Base-by-base conservation (phyloP, 2,797 vertebrate genomes). In the Crocidura indochinensis region DNA sequence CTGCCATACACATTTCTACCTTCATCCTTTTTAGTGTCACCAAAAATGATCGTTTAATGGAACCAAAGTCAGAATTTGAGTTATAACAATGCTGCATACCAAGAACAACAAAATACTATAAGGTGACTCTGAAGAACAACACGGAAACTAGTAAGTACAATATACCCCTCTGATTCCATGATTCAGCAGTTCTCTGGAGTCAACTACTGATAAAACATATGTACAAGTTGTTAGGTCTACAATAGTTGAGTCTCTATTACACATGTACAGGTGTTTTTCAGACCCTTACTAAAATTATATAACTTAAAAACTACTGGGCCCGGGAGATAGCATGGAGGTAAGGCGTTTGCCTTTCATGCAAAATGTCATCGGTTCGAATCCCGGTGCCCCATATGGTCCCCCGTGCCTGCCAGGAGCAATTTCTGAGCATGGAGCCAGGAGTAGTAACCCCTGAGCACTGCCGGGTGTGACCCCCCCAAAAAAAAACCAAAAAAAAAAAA, bases 11-110 rank as follows among this genome's bases (percentile, higher is more conserved):
- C 6, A 15, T 51, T 65, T 79, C 67, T 65, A 20, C 27, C 24
- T 79, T 93, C 53, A 31, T 76, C 65, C 38, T 83, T 86, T 10
- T 47, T 65, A 2, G 26, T 88, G 65, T 11, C 20, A 53, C 44
- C 26, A 85, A 24, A 11, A 71, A 19, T 65, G 26, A 46, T 24
- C 27, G 17, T 38, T 79, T 72, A 84, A 87, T 69, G 46, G 69
- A 91, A 82, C 69, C 24, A 67, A 29, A 78, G 47, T 51, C 67
- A 77, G 67, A 46, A 8, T 68, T 75, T 19, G 3, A 26, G 10
- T 90, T 71, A 46, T 6, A 65, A n/a, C 71, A 17, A 56, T 19
- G 6, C 3, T 56, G 53, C 53, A 14, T 19, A 56, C 53, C 20
- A 17, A 6, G 8, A 20, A 60, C 56, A 19, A 38, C 38, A 38